Percentiles rank a stretch among this genome's conserved stretches.
phyloP scores from a whole-genome alignment of 2,888 invertebrate genomes.

The Dasysyrphus albostriatus region DNA sequence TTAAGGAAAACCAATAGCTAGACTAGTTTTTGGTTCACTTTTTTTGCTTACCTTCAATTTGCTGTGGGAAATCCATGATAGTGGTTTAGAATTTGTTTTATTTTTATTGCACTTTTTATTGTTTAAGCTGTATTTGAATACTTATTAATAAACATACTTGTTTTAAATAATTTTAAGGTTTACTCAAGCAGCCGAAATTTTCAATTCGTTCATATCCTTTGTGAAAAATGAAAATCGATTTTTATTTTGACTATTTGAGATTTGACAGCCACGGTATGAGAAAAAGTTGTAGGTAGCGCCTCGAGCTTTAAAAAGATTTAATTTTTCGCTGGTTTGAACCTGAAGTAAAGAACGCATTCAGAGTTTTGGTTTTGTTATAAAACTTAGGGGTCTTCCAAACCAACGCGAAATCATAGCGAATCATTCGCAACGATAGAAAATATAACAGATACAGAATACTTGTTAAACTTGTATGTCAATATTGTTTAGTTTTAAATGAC shows the following conservation, averaged over 20 bases:
- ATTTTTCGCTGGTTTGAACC: neutral
- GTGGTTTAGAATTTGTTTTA: neutral
- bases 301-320: neutral
- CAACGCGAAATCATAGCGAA: too few species aligned
- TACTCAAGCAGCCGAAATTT: constrained; percentile 36
- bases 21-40: neutral
- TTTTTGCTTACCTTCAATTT: constrained; percentile 80
- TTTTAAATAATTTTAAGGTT: neutral
- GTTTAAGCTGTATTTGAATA: neutral
- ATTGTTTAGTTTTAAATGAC: too few species aligned
- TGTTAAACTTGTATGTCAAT: too few species aligned
- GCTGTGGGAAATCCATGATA: constrained; percentile 81
- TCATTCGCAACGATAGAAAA: too few species aligned
- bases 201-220: constrained; percentile 47
- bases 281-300: neutral
- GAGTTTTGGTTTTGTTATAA: neutral
- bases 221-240: constrained; percentile 71
- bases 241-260: constrained; percentile 72
- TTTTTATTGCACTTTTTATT: constrained; percentile 22
- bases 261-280: constrained; percentile 48
- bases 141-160: constrained; percentile 41
- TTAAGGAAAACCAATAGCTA: constrained; percentile 53
- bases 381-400: too few species aligned
- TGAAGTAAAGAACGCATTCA: neutral
- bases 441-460: too few species aligned